These are phyloP conservation scores for Nylanderia fulva DNA, from an alignment of 1,140 invertebrate genomes.

Conservation along the genomic window DNA sequence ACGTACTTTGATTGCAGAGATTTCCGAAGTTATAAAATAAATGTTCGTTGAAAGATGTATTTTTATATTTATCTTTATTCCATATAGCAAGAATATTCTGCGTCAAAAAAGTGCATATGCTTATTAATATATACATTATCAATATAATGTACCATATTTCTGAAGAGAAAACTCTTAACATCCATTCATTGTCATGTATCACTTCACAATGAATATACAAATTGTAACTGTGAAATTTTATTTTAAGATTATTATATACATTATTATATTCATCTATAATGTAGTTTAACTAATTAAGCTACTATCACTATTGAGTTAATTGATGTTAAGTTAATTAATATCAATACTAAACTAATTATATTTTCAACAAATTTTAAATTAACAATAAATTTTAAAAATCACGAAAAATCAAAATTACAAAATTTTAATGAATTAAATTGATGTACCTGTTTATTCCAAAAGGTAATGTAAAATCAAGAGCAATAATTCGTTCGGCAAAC, in stretches of 20 bases:
- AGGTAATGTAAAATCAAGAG: constrained; percentile 4
- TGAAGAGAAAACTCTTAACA: constrained; percentile 4
- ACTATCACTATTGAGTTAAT: not conserved
- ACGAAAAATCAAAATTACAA: no score
- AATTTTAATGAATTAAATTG: not conserved
- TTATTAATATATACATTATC: not conserved
- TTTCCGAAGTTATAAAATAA: constrained; percentile 32
- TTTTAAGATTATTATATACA: not conserved
- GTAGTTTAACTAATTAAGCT: constrained; percentile 6
- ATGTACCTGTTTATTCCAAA: constrained; percentile 59
- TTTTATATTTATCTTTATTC: not conserved
- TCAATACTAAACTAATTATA: not conserved
- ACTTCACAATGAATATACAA: not conserved
- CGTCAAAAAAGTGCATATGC: not conserved
- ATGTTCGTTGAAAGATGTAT: not conserved
- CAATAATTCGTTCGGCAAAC: not conserved
- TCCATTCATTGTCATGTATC: not conserved
- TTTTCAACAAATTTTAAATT: not conserved
- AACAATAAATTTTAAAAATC: constrained; percentile 5
- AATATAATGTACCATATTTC: constrained; percentile 5
- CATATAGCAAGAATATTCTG: not conserved
- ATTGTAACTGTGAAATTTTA: not conserved
- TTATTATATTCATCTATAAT: not conserved
- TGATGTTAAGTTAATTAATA: not conserved
- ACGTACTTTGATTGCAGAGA: constrained; percentile 3